These are phyloP conservation scores for Pararge aegeria DNA, from an alignment of 1,140 invertebrate species.

Conservation along the genomic window DNA sequence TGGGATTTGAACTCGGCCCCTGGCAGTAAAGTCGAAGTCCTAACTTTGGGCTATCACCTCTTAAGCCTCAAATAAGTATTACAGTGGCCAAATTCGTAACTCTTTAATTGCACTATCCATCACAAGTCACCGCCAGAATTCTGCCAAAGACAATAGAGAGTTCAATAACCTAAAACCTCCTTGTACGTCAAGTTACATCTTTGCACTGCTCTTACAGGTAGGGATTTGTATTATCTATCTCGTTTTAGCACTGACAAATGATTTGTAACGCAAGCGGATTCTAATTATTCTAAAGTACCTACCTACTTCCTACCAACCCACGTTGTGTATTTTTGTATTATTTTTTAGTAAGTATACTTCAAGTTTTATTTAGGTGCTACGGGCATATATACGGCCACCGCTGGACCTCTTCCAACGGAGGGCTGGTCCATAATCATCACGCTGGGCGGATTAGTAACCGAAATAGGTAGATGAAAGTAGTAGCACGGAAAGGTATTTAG, in stretches of 20 bases:
- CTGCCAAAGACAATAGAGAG: slow-evolving; percentile 8
- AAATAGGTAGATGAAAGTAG: no score
- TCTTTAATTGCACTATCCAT: slow-evolving; percentile 6
- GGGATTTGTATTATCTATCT: background rate
- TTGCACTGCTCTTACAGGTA: background rate
- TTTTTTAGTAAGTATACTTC: no score
- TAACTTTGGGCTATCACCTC: no score
- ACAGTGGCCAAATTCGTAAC: background rate
- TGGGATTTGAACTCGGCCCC: no score
- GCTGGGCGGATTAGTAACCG: no score
- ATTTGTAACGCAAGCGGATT: background rate
- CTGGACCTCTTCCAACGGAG: no score
- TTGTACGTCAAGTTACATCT: slow-evolving; percentile 3
- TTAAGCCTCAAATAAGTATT: no score
- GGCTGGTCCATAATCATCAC: no score
- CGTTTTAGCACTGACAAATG: background rate
- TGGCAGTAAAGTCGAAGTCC: no score
- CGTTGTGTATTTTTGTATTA: background rate
- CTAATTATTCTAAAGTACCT: background rate
- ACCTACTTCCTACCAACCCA: background rate
- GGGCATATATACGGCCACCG: no score
- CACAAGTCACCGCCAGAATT: slow-evolving; percentile 6
- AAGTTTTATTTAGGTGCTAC: no score
- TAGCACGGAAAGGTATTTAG: no score
- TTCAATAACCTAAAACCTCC: background rate